These are phyloP conservation scores for Halcyon smyrnensis DNA, from an alignment of 2,797 vertebrate species.

Conservation along the genomic window DNA sequence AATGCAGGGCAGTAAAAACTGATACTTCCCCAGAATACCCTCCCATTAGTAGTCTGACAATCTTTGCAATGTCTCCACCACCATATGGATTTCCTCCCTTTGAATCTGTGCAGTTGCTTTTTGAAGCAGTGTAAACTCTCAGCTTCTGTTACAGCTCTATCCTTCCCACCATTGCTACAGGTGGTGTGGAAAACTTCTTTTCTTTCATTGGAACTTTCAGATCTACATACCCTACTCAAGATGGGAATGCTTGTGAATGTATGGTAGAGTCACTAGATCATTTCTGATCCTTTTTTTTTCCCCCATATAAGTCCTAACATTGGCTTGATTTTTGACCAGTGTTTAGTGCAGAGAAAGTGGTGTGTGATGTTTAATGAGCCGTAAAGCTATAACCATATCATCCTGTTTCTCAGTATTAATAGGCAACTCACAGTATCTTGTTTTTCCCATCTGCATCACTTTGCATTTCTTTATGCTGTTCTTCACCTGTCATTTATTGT, in stretches of 20 bases:
- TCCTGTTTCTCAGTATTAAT: neutral
- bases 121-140: neutral
- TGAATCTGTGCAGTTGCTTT: neutral
- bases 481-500: neutral
- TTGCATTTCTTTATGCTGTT: neutral
- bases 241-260: neutral
- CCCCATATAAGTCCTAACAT: neutral
- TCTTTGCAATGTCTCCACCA: neutral
- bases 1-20: neutral
- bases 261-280: neutral
- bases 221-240: neutral
- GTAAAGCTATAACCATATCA: neutral
- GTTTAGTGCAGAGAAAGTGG: neutral
- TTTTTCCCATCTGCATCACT: neutral
- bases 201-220: neutral
- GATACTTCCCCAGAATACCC: neutral
- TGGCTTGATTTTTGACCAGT: neutral
- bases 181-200: neutral
- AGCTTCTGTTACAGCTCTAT: neutral
- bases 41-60: neutral
- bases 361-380: neutral
- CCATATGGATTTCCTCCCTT: neutral
- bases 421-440: neutral
- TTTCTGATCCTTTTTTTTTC: neutral
- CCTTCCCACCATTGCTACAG: neutral